Conservation (phyloP, 1,140 invertebrate species). For the Drosophila yakuba region DNA sequence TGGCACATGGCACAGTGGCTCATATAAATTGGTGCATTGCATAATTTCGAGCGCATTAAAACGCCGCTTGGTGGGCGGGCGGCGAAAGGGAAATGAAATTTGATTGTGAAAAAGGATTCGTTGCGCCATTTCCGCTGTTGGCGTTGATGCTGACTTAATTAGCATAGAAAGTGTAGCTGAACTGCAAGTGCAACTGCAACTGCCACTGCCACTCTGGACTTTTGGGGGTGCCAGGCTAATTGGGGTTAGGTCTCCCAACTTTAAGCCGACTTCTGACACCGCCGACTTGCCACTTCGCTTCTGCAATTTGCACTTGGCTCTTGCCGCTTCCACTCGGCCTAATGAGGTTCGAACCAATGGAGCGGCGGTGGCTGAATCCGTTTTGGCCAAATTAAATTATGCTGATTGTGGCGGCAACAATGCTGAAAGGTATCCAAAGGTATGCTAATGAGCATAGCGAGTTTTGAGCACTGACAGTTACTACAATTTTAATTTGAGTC, state of each 20-base stretch:
- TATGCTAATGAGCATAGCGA: constrained; percentile 29
- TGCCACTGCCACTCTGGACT: constrained; percentile 9
- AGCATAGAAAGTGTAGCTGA: constrained; percentile 45
- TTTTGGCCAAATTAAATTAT: constrained; percentile 49
- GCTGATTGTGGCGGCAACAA: constrained; percentile 15
- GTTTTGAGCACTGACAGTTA: constrained; percentile 30
- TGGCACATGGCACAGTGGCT: constrained; percentile 55
- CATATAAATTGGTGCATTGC: constrained; percentile 72
- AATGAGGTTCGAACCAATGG: constrained; percentile 56
- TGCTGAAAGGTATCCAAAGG: constrained; percentile 2
- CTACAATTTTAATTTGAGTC: constrained; percentile 3
- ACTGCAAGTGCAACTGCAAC: constrained; percentile 2
- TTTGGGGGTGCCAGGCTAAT: constrained; percentile 37
- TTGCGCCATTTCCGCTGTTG: constrained; percentile 62
- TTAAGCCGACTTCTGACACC: constrained; percentile 54
- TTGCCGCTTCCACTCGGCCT: constrained; percentile 12
- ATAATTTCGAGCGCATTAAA: constrained; percentile 73
- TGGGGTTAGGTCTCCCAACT: constrained; percentile 68
- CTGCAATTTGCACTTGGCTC: constrained; percentile 27
- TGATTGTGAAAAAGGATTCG: constrained; percentile 74
- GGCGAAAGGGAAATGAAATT: constrained; percentile 65
- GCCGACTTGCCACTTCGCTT: constrained; percentile 44
- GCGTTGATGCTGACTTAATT: constrained; percentile 74
- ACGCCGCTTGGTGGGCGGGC: constrained; percentile 19
- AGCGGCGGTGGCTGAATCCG: constrained; percentile 13